These are phyloP conservation scores for Pollicipes pollicipes DNA, from an alignment of 1,140 invertebrate species.

Conservation along the genomic window DNA sequence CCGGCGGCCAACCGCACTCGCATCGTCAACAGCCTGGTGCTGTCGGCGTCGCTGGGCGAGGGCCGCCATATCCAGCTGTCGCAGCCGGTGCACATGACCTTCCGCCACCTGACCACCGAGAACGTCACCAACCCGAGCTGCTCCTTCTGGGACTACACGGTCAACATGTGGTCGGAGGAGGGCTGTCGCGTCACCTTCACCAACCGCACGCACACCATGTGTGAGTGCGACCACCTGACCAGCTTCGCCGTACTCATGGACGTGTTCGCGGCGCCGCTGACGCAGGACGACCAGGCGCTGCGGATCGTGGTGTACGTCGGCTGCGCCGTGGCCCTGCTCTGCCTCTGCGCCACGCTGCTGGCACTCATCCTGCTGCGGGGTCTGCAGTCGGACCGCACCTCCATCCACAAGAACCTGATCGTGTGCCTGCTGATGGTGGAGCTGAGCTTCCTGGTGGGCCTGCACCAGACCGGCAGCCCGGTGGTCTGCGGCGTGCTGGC, in stretches of 20 bases:
- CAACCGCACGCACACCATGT: conserved; percentile 75
- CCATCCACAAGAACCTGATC: conserved; percentile 89
- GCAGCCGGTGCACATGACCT: conserved; percentile 60
- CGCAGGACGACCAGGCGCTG: conserved; percentile 36
- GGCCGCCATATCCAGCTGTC: conserved; percentile 64
- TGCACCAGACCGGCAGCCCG: conserved; percentile 64
- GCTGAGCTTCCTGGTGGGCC: conserved; percentile 75
- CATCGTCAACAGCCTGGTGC: conserved; percentile 65
- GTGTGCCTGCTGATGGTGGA: conserved; percentile 79
- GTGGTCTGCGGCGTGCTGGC: conserved; percentile 79
- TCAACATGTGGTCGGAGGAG: conserved; percentile 74
- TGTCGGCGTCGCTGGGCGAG: conserved; percentile 58
- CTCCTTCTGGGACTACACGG: conserved; percentile 83
- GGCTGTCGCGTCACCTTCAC: conserved; percentile 64
- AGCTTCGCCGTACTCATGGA: conserved; percentile 94
- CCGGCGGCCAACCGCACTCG: conserved; percentile 4
- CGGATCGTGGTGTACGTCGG: conserved; percentile 67
- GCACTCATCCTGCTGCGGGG: conserved; percentile 66
- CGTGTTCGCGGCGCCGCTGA: conserved; percentile 41
- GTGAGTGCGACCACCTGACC: conserved; percentile 83
- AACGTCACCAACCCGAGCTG: conserved; percentile 82
- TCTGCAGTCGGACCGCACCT: conserved; percentile 61
- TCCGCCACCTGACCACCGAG: conserved; percentile 45
- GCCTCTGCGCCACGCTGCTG: conserved; percentile 59
- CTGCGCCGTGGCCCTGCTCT: conserved; percentile 65